phyloP scores from a whole-genome alignment of 2,797 vertebrate genomes.

The Siniperca scherzeri region DNA sequence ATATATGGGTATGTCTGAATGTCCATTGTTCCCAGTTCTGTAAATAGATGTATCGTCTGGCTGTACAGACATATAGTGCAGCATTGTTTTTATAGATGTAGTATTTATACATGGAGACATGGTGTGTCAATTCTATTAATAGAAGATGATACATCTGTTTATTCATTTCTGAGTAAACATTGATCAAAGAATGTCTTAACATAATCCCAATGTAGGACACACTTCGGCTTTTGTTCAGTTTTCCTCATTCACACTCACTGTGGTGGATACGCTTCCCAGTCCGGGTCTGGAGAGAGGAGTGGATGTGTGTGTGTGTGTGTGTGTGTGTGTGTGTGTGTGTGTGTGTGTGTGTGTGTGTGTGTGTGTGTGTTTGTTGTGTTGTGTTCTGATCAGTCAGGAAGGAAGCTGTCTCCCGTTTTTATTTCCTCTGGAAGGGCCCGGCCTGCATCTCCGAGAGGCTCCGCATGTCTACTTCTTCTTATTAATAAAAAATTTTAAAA shows the following conservation, averaged over 20 bases:
- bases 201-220: constrained; percentile 28
- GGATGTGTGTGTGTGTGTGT: constrained; percentile 39
- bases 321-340: constrained; percentile 32
- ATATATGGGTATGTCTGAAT: constrained; percentile 54
- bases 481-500: neutral
- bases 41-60: constrained; percentile 51
- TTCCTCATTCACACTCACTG: constrained; percentile 37
- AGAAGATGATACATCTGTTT: constrained; percentile 55
- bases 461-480: constrained; percentile 38
- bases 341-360: constrained; percentile 39
- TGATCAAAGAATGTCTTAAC: constrained; percentile 56
- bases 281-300: constrained; percentile 52
- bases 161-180: constrained; percentile 56
- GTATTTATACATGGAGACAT: constrained; percentile 33
- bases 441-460: constrained; percentile 60
- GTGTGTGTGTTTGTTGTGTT: constrained; percentile 54
- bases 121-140: constrained; percentile 57
- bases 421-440: constrained; percentile 90
- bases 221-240: constrained; percentile 62
- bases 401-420: constrained; percentile 94
- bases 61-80: constrained; percentile 31
- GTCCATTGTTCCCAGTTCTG: constrained; percentile 65
- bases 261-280: constrained; percentile 51
- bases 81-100: constrained; percentile 37
- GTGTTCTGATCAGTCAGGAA: constrained; percentile 90